These are phyloP conservation scores for Nannobrachium achirus DNA, from an alignment of 2,113 vertebrate species.

Conservation along the genomic window DNA sequence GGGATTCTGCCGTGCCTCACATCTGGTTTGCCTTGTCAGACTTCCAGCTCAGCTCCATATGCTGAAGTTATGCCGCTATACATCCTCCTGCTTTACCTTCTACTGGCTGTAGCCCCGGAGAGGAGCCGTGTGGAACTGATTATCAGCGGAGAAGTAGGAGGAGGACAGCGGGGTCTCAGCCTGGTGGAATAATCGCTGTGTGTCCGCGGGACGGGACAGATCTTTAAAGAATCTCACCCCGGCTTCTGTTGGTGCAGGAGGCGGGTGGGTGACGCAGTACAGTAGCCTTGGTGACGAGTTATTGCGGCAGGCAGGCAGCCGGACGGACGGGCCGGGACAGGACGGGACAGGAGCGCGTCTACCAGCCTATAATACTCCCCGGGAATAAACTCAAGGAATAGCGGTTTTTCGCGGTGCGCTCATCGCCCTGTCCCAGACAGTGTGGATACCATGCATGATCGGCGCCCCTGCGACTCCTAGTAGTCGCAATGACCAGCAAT, in stretches of 20 bases:
- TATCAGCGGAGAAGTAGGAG: too few relatives aligned
- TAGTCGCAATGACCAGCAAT: slow-evolving; percentile 84
- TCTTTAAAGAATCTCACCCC: too few relatives aligned
- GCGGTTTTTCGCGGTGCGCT: slow-evolving; percentile 5
- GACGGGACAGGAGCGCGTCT: not conserved
- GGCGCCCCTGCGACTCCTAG: slow-evolving; percentile 43
- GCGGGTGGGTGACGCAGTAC: slow-evolving; percentile 68
- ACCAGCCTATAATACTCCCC: too few relatives aligned
- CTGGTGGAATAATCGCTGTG: too few relatives aligned
- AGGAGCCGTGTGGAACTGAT: not conserved
- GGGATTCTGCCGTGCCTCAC: slow-evolving; percentile 54
- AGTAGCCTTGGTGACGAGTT: slow-evolving; percentile 57
- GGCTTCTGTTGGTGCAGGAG: slow-evolving; percentile 52
- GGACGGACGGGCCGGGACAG: slow-evolving; percentile 35
- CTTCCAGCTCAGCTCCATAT: slow-evolving; percentile 34
- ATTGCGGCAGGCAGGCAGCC: slow-evolving; percentile 55
- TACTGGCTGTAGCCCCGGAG: not conserved
- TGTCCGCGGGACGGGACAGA: not conserved
- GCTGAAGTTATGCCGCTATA: slow-evolving; percentile 49
- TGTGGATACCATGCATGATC: slow-evolving; percentile 64
- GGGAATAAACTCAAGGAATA: slow-evolving; percentile 31
- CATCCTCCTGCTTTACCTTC: slow-evolving; percentile 25
- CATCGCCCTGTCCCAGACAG: slow-evolving; percentile 12
- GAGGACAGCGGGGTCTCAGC: too few relatives aligned
- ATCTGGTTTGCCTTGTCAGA: slow-evolving; percentile 69